Percentiles rank a stretch among this genome's conserved stretches.
Evolutionary conservation across 2,113 vertebrate species (phyloP).

Genomic region (Myotis brandtii): DNA sequence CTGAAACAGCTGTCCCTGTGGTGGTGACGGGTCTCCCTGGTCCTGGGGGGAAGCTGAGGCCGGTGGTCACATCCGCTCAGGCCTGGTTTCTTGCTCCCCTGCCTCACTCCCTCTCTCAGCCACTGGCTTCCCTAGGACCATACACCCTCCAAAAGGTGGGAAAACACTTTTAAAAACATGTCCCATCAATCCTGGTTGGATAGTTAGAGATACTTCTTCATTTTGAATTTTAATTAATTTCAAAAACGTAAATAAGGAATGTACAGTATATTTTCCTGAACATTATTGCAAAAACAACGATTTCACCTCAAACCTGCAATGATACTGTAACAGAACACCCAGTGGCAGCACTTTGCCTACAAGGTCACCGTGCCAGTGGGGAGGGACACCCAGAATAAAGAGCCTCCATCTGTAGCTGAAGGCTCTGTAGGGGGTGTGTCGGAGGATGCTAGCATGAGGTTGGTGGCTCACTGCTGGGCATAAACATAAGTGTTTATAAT

Average conservation of each 20-base stretch:
- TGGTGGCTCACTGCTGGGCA: background rate
- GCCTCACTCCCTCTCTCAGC: background rate
- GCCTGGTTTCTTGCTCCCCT: background rate
- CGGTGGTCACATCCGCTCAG: background rate
- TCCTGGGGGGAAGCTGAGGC: background rate
- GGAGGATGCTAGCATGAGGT: background rate
- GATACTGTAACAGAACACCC: background rate
- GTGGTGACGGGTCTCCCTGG: background rate
- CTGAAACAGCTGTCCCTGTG: background rate
- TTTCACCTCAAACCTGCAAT: background rate
- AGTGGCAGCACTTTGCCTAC: background rate
- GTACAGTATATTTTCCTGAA: background rate
- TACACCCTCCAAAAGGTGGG: background rate
- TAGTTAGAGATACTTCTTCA: background rate
- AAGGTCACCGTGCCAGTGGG: background rate
- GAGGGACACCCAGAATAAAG: background rate
- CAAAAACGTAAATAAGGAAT: background rate
- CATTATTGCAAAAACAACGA: background rate
- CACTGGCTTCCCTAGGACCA: background rate
- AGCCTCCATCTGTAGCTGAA: background rate
- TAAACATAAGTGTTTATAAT: background rate
- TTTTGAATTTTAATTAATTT: slow-evolving; percentile 38
- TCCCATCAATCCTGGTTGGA: background rate
- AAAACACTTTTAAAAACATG: background rate
- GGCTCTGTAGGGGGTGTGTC: background rate